Conservation (phyloP, 2,113 vertebrate genomes). For the Nerophis lumbriciformis region DNA sequence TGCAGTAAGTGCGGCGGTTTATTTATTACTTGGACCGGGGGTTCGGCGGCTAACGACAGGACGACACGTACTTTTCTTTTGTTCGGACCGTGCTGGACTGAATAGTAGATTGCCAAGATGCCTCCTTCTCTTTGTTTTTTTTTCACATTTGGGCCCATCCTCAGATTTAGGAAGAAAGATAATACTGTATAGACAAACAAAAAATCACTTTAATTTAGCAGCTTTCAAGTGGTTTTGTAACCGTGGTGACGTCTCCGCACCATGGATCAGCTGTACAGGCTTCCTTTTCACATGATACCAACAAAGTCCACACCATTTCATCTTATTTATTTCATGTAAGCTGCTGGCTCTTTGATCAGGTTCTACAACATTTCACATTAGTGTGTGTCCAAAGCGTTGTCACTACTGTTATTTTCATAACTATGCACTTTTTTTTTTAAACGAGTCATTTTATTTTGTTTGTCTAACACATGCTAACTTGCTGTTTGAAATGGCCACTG, state of each 20-base stretch:
- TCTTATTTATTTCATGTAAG: not conserved
- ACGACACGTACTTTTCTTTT: not conserved
- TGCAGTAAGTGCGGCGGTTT: conserved; percentile 50
- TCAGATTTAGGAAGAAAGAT: not conserved
- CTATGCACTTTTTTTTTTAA: conserved; percentile 7
- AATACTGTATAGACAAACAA: not conserved
- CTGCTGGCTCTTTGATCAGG: not conserved
- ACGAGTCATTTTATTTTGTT: not conserved
- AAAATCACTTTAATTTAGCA: not conserved
- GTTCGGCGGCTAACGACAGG: not conserved
- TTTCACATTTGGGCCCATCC: not conserved
- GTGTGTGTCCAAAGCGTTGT: not conserved
- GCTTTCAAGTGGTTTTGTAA: not conserved
- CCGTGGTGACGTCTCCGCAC: not conserved
- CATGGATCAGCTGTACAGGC: not conserved
- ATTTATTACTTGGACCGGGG: conserved; percentile 35
- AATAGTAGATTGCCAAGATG: not conserved
- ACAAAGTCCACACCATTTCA: not conserved
- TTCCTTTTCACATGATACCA: not conserved
- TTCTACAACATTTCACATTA: not conserved
- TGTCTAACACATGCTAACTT: not conserved
- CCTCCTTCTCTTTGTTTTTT: not conserved
- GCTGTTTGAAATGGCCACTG: not conserved
- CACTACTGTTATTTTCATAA: not conserved
- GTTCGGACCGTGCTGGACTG: not conserved